Evolutionary conservation across 2,113 vertebrate species (phyloP), one percentile per base, ranked within the genome.

Genomic region (Empidonax alnorum): DNA sequence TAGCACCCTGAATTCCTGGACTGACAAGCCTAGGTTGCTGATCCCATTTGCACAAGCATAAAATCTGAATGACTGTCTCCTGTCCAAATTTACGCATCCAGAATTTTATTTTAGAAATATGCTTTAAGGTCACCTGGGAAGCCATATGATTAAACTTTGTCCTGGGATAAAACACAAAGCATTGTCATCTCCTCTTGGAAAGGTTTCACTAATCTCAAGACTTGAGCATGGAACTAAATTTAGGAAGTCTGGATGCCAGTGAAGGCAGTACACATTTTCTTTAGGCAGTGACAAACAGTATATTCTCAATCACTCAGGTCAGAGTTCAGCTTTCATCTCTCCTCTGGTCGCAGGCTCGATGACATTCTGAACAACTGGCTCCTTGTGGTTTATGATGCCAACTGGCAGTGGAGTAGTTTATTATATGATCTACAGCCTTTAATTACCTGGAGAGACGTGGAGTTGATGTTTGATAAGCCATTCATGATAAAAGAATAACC

Each of bases 281-380:
- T 46, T 68, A 74, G 68, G 58, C 84, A 82, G 93, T 93, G 96
- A 89, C 72, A 92, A 91, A 84, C 62, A 30, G 49, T 71, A 10
- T 86, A 92, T 96, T 90, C 71, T 87, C 84, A 87, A 52, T 92
- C 90, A 91, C 50, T 73, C 14, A 18, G 91, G 94, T 94, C 90
- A 94, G 80, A 95, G 96, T 80, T 95, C 95, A 93, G 58, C 89
- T 97, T 96, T 97, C 91, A 94, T 95, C 67, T 93, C 12, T 37
- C 50, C 73, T 93, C 86, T 71, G 89, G 93, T 93, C 94, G 93
- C 92, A 52, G 87, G 52, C 62, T 94, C 78, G 72, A 52, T 95
- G 93, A 94, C 92, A 91, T 94, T 37, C 87, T 73, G 37, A 96
- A 92, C 96, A 97, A 93, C 92, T 93, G 90, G 14, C 58, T 92